Conservation (phyloP, 2,797 vertebrate genomes). For the Halcyon chelicuti region DNA sequence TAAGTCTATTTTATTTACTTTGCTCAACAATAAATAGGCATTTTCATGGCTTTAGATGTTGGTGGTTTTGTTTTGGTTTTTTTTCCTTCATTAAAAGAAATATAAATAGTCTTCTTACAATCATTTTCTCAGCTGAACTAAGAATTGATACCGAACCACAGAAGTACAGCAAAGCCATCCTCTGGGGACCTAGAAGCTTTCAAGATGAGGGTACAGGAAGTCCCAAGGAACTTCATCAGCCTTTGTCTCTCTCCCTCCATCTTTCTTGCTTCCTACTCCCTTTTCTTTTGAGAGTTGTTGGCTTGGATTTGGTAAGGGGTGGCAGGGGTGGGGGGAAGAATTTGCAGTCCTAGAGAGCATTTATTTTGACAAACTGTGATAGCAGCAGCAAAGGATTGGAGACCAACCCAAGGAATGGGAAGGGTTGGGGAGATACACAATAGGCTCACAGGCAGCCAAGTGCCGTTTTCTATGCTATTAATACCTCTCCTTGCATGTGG, state of each 20-base stretch:
- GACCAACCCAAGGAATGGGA: neutral
- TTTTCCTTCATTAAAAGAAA: neutral
- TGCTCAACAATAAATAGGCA: neutral
- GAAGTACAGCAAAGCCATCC: neutral
- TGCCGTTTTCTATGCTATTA: neutral
- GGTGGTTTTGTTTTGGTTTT: neutral
- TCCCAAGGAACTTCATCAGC: neutral
- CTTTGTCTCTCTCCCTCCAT: neutral
- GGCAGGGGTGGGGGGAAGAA: rapidly evolving
- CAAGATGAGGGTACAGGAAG: neutral
- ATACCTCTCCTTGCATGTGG: neutral
- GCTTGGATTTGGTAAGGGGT: neutral
- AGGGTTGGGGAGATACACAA: neutral
- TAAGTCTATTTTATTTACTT: neutral
- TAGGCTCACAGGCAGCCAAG: neutral
- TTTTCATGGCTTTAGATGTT: neutral
- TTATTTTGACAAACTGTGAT: neutral
- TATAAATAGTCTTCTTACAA: neutral
- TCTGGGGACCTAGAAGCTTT: neutral
- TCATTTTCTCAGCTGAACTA: neutral
- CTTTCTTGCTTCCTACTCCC: neutral
- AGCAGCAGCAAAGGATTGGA: neutral
- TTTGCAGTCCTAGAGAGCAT: neutral
- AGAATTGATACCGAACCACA: neutral
- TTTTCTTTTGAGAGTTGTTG: neutral